phyloP scores from a whole-genome alignment of 1,140 invertebrate species.

The Psix sp. region DNA sequence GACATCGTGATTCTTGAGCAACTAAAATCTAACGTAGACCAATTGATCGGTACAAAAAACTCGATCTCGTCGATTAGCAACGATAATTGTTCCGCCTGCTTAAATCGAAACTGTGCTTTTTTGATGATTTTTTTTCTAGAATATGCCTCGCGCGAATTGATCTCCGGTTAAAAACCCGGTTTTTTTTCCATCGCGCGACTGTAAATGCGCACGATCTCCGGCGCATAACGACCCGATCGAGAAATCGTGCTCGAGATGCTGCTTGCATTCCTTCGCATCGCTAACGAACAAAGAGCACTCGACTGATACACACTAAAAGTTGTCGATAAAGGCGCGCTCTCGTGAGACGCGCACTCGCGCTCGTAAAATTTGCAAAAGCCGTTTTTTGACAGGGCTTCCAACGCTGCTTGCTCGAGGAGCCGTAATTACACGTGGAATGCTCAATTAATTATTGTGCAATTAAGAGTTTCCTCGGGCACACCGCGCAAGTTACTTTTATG shows the following conservation, averaged over 20 bases:
- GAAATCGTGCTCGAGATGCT: constrained; percentile 24
- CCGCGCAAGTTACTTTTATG: constrained; percentile 17
- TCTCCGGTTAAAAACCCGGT: constrained; percentile 40
- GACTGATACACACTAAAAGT: constrained; percentile 25
- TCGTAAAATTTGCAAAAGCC: constrained; percentile 22
- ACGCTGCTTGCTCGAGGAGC: neutral
- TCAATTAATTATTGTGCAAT: constrained; percentile 35
- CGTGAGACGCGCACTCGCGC: constrained; percentile 18
- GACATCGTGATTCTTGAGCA: neutral
- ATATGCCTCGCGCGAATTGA: constrained; percentile 44
- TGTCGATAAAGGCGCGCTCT: constrained; percentile 35
- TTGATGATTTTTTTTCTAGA: constrained; percentile 30
- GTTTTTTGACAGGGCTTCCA: constrained; percentile 14
- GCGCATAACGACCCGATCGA: constrained; percentile 36
- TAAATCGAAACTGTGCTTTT: constrained; percentile 33
- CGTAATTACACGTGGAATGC: constrained; percentile 16
- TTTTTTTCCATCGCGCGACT: constrained; percentile 39
- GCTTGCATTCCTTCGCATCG: constrained; percentile 32
- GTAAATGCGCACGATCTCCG: constrained; percentile 20
- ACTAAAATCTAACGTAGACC: neutral
- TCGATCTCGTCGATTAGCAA: constrained; percentile 31
- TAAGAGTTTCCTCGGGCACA: constrained; percentile 7
- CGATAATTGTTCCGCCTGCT: constrained; percentile 38
- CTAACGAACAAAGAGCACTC: constrained; percentile 38
- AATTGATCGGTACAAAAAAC: constrained; percentile 11